Base-by-base conservation (phyloP, 2,888 invertebrate species). In the Euproctis similis region DNA sequence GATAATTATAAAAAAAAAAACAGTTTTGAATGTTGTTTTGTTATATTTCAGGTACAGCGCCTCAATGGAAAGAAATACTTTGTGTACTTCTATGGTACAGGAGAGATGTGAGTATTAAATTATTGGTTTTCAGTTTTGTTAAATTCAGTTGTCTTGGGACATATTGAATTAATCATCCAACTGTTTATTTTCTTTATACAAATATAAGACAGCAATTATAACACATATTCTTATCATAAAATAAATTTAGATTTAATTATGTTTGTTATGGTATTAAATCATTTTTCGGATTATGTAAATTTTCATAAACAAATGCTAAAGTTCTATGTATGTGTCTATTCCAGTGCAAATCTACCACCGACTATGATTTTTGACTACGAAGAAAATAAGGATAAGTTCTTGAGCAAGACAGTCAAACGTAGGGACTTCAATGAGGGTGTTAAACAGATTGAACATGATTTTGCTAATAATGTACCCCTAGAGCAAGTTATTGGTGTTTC, bases 11-110 rank as follows among this genome's bases (percentile, higher is more conserved):
- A n/a, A n/a, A n/a, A n/a, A n/a, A n/a, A n/a, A n/a, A n/a, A n/a
- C n/a, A n/a, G n/a, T n/a, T n/a, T n/a, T n/a, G n/a, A n/a, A n/a
- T n/a, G n/a, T n/a, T n/a, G n/a, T n/a, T 14, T 14, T 14, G 4
- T 6, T 14, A 4, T 14, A 14, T 12, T 22, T 8, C 60, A 91
- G 90, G 87, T 92, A 3, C 87, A 89, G 53, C 87, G 85, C 37
- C 69, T 86, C 37, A 89, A 88, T 65, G 89, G 90, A 8, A 92
- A 92, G 66, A 91, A 90, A 59, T 95, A 93, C 64, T 91, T 89
- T 72, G 95, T 97, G 25, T 92, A 92, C 65, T 97, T 97, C 84
- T 97, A 95, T 77, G 97, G 97, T 0, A 97, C 97, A 1, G 93
- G 94, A 46, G 97, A 97, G 87, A 94, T 92, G 94, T 94, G 85